These are phyloP conservation scores for human (Homo sapiens) DNA, from an alignment of 2,113 vertebrate species.

Conservation along the genomic window DNA sequence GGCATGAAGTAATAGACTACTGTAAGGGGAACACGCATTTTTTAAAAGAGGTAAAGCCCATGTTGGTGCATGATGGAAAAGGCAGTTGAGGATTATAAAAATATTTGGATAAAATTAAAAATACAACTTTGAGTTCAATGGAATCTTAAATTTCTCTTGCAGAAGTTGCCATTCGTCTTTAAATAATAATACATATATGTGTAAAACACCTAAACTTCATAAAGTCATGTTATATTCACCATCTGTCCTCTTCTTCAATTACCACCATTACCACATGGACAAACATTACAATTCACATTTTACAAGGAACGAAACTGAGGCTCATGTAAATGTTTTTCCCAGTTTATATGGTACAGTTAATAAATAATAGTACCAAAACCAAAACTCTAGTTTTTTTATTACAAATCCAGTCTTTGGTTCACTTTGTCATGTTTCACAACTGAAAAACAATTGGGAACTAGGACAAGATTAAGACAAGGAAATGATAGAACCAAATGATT, in stretches of 20 bases:
- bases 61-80: background rate
- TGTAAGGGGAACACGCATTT: background rate
- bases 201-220: background rate
- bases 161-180: background rate
- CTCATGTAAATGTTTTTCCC: background rate
- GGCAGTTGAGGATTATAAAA: background rate
- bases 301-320: conserved; percentile 25
- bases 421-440: conserved; percentile 25
- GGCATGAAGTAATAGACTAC: background rate
- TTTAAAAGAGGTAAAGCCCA: background rate
- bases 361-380: background rate
- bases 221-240: background rate
- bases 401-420: background rate
- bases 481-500: background rate
- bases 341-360: background rate
- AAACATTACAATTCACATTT: background rate
- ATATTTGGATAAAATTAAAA: background rate
- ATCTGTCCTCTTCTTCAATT: background rate
- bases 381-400: background rate
- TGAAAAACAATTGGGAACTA: conserved; percentile 12
- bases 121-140: background rate
- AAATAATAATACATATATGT: background rate
- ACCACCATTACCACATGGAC: background rate
- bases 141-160: background rate
- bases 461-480: background rate